Conservation (phyloP, 2,797 vertebrate species). For the Cossypha dichroa region DNA sequence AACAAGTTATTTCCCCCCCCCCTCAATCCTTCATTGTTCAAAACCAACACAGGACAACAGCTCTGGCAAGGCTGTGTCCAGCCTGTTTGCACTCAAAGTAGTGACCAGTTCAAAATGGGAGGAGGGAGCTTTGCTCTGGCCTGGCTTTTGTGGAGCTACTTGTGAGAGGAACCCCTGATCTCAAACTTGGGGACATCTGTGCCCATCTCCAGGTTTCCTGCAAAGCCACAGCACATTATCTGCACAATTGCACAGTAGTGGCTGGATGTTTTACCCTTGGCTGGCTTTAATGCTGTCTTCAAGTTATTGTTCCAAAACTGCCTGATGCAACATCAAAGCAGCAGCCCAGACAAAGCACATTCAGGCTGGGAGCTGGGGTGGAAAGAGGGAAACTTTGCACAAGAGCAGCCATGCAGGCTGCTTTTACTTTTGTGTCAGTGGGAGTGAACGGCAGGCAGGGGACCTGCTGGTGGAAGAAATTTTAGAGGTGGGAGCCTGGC, state of each 20-base stretch:
- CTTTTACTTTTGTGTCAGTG: background rate
- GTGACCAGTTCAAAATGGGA: background rate
- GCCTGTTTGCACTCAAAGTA: background rate
- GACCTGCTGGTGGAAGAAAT: background rate
- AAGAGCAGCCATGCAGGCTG: background rate
- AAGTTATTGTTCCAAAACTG: background rate
- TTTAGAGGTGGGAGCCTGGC: background rate
- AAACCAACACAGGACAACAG: background rate
- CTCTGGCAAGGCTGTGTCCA: background rate
- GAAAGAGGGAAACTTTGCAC: constrained; percentile 46
- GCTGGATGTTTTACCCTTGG: background rate
- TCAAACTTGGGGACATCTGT: background rate
- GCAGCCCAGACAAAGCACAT: constrained; percentile 43
- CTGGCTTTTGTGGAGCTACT: background rate
- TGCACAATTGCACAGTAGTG: background rate
- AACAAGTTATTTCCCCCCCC: background rate
- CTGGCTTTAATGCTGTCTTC: background rate
- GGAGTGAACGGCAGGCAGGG: background rate
- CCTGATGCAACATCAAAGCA: constrained; percentile 21
- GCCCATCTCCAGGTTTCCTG: background rate
- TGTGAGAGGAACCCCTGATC: background rate
- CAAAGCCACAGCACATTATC: background rate
- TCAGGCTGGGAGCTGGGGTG: constrained; percentile 46
- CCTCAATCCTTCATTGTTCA: background rate
- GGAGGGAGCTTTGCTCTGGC: background rate